phyloP scores from a whole-genome alignment of 2,888 invertebrate genomes.

The Sisyra terminalis region DNA sequence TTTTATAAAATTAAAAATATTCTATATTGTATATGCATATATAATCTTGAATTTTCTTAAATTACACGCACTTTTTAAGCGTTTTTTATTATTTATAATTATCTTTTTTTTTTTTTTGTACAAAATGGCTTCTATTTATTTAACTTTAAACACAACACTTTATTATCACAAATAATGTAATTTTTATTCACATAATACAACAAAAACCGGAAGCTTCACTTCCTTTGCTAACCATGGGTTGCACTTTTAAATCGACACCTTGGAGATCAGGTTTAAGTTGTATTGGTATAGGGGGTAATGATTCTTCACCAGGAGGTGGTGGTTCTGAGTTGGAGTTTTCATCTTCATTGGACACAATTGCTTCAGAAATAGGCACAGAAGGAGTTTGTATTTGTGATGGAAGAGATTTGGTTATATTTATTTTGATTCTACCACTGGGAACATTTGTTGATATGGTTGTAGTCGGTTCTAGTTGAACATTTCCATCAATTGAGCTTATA shows the following conservation, averaged over 20 bases:
- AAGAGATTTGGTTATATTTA: slow-evolving; percentile 63
- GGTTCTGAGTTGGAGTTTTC: slow-evolving; percentile 26
- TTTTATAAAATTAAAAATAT: no score
- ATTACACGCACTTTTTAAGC: no score
- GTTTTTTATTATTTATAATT: no score
- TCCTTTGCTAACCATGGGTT: slow-evolving; percentile 56
- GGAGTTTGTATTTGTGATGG: slow-evolving; percentile 29
- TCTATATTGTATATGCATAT: no score
- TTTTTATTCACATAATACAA: slow-evolving; percentile 53
- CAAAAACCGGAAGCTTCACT: slow-evolving; percentile 73
- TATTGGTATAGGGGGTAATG: slow-evolving; percentile 27
- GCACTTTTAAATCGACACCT: slow-evolving; percentile 47
- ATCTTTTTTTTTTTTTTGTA: no score
- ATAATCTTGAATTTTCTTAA: no score
- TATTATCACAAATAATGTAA: no score
- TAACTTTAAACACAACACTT: slow-evolving; percentile 1
- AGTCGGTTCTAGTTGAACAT: slow-evolving; percentile 36
- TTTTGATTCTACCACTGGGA: slow-evolving; percentile 48
- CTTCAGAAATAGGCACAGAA: slow-evolving; percentile 19
- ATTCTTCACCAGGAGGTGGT: slow-evolving; percentile 37
- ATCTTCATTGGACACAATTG: neutral
- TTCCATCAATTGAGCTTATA: slow-evolving; percentile 59
- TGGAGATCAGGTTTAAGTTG: slow-evolving; percentile 46
- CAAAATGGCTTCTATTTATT: neutral
- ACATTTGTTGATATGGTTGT: slow-evolving; percentile 19